Evolutionary conservation across 2,888 invertebrate genomes (phyloP).

Genomic region (Leptopilina syphax): DNA sequence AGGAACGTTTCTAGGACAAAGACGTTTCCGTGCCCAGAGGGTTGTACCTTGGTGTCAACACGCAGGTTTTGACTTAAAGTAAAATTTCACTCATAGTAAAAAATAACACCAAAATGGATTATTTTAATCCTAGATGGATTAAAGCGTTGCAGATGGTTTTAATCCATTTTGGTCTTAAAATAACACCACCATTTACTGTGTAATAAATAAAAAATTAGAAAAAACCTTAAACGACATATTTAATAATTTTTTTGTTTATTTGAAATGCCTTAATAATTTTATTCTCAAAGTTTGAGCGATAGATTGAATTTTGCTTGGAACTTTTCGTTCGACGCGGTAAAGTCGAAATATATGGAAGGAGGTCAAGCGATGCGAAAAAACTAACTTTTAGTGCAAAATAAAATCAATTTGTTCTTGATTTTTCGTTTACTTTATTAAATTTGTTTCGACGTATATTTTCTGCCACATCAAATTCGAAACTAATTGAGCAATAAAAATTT

Average conservation of each 20-base stretch:
- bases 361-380: constrained; percentile 12
- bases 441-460: neutral
- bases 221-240: neutral
- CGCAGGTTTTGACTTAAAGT: too few relatives aligned
- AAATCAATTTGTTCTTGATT: neutral
- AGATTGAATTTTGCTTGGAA: constrained; percentile 5
- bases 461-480: neutral
- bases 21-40: too few relatives aligned
- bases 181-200: too few relatives aligned
- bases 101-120: too few relatives aligned
- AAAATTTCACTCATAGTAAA: too few relatives aligned
- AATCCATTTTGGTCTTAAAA: too few relatives aligned
- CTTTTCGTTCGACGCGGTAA: neutral
- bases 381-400: neutral
- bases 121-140: too few relatives aligned
- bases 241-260: neutral
- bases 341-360: constrained; percentile 9
- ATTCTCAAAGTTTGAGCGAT: neutral
- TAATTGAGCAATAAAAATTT: too few relatives aligned
- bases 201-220: too few relatives aligned
- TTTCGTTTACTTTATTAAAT: neutral
- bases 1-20: too few relatives aligned
- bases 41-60: too few relatives aligned
- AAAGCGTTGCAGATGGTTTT: too few relatives aligned
- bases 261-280: neutral